Evolutionary conservation across 2,888 invertebrate genomes (phyloP).

Genomic region (Uropetala carovei): DNA sequence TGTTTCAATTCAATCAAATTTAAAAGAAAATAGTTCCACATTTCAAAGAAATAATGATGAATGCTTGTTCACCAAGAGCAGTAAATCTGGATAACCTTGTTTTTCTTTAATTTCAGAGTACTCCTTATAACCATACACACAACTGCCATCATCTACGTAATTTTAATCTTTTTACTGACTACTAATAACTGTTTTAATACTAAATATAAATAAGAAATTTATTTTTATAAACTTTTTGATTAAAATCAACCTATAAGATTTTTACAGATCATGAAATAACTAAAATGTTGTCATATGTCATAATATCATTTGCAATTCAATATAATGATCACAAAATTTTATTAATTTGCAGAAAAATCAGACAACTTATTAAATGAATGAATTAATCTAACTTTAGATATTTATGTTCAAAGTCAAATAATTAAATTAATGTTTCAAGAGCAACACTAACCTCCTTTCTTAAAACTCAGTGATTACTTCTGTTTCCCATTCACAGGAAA

Average conservation of each 20-base stretch:
- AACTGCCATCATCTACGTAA: not conserved
- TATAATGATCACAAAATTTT: not conserved
- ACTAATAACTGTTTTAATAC: not conserved
- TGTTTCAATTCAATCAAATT: too few relatives aligned
- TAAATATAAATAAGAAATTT: not conserved
- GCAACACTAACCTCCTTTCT: too few relatives aligned
- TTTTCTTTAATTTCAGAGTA: not conserved
- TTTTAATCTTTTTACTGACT: not conserved
- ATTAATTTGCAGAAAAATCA: not conserved
- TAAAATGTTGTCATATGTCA: not conserved
- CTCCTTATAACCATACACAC: not conserved
- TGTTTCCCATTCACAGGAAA: constrained; percentile 76
- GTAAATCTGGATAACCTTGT: not conserved
- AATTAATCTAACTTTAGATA: not conserved
- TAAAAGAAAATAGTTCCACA: too few relatives aligned
- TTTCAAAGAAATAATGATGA: too few relatives aligned
- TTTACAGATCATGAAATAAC: not conserved
- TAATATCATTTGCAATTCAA: not conserved
- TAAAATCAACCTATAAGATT: not conserved
- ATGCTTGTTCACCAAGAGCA: not conserved
- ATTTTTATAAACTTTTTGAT: not conserved
- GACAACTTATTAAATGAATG: not conserved
- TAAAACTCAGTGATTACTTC: too few relatives aligned
- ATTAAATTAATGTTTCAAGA: too few relatives aligned
- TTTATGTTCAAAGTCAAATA: too few relatives aligned